Evolutionary conservation across 2,113 vertebrate species (phyloP).

Genomic region (Gobius niger): DNA sequence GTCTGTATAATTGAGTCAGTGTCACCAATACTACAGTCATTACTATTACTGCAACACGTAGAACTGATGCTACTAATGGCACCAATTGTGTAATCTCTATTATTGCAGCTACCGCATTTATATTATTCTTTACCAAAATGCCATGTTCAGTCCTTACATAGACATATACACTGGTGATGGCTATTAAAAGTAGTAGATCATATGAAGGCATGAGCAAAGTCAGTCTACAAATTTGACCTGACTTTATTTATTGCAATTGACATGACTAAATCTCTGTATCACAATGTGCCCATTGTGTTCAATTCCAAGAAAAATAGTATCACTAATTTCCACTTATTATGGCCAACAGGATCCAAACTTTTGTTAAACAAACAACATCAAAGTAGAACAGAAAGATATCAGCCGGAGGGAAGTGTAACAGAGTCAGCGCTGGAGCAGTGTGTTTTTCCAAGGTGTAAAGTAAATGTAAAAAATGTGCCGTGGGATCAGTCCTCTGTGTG

Average conservation of each 20-base stretch:
- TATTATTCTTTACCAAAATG: background rate
- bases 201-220: slow-evolving; percentile 37
- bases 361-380: slow-evolving; percentile 32
- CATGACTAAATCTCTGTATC: too few species aligned
- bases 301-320: slow-evolving; percentile 79
- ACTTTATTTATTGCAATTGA: slow-evolving; percentile 71
- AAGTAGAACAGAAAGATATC: slow-evolving; percentile 24
- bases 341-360: slow-evolving; percentile 22
- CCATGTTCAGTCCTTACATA: too few species aligned
- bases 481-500: slow-evolving; percentile 30
- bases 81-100: too few species aligned
- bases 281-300: slow-evolving; percentile 79
- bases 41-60: too few species aligned
- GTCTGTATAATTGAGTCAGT: too few species aligned
- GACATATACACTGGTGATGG: too few species aligned
- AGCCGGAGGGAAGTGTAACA: slow-evolving; percentile 20
- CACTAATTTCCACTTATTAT: slow-evolving; percentile 12
- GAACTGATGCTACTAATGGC: too few species aligned
- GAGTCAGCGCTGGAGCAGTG: background rate
- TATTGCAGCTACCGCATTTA: too few species aligned
- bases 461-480: slow-evolving; percentile 12
- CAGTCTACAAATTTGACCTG: slow-evolving; percentile 14
- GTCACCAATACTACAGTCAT: too few species aligned
- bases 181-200: too few species aligned
- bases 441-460: slow-evolving; percentile 19